Conservation (phyloP, 2,888 invertebrate genomes). For the Oscheius sp. region DNA sequence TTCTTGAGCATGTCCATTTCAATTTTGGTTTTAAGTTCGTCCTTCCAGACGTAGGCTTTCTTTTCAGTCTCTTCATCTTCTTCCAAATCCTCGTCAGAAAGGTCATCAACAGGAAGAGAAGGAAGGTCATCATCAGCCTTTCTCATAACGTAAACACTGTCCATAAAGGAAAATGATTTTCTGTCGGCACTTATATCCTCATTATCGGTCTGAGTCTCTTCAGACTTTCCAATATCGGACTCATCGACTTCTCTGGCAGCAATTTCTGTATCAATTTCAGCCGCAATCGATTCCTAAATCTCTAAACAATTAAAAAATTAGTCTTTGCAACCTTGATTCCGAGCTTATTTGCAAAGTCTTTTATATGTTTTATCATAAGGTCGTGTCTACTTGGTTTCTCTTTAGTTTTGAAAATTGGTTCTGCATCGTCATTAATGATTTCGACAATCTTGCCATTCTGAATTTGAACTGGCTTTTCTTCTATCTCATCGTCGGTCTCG, state of each 20-base stretch:
- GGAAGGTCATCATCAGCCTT: not conserved
- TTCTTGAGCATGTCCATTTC: constrained; percentile 1
- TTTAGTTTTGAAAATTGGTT: too few species aligned
- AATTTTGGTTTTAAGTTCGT: not conserved
- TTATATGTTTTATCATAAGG: too few species aligned
- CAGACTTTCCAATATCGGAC: constrained; percentile 5
- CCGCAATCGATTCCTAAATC: not conserved
- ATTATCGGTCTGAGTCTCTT: not conserved
- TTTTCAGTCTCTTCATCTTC: not conserved
- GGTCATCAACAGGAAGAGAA: not conserved
- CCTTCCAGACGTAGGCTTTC: not conserved
- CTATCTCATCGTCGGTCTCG: too few species aligned
- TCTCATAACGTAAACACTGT: too few species aligned
- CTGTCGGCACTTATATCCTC: not conserved
- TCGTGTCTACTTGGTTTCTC: too few species aligned
- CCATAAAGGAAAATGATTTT: not conserved
- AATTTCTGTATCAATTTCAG: constrained; percentile 3
- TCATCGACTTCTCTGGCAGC: constrained; percentile 7
- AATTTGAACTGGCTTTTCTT: too few species aligned
- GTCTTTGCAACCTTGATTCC: too few species aligned
- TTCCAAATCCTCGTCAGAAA: not conserved
- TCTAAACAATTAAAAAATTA: not conserved
- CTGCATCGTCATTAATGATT: too few species aligned
- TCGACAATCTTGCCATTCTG: too few species aligned
- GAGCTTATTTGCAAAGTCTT: too few species aligned